These are phyloP conservation scores for Tragelaphus scriptus DNA, from an alignment of 2,113 vertebrate genomes.

Conservation along the genomic window DNA sequence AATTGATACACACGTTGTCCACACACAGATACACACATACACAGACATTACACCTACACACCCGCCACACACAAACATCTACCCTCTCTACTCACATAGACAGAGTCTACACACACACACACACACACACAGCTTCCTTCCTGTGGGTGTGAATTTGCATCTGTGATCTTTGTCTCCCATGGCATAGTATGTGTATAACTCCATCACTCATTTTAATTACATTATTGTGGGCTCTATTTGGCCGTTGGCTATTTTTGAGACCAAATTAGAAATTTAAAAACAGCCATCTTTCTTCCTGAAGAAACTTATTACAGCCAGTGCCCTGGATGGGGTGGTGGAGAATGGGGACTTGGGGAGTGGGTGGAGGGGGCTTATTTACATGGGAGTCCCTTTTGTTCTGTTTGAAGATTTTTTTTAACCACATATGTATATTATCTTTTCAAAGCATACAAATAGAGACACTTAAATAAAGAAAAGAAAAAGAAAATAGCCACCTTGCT, in stretches of 20 bases:
- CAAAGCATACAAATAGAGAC: not conserved
- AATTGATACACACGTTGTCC: not conserved
- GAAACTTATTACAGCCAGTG: not conserved
- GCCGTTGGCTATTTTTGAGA: constrained; percentile 56
- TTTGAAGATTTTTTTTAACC: not conserved
- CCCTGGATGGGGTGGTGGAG: not conserved
- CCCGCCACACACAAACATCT: not conserved
- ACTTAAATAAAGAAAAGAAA: constrained; percentile 16
- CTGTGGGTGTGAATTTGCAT: not conserved
- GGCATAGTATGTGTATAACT: not conserved
- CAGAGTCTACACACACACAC: not conserved
- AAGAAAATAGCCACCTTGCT: not conserved
- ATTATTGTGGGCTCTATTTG: constrained; percentile 39
- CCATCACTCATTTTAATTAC: constrained; percentile 61
- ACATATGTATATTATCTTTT: not conserved
- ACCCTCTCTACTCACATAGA: not conserved
- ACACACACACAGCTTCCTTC: not conserved
- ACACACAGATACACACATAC: not conserved
- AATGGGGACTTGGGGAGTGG: not conserved
- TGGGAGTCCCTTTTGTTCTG: not conserved
- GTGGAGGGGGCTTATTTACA: not conserved
- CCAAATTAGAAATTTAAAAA: constrained; percentile 53
- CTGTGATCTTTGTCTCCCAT: not conserved
- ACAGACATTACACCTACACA: not conserved
- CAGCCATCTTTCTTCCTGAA: not conserved